Evolutionary conservation across 2,797 vertebrate genomes (phyloP), one percentile per base, ranked within the genome.

Genomic region (Tachyglossus aculeatus): DNA sequence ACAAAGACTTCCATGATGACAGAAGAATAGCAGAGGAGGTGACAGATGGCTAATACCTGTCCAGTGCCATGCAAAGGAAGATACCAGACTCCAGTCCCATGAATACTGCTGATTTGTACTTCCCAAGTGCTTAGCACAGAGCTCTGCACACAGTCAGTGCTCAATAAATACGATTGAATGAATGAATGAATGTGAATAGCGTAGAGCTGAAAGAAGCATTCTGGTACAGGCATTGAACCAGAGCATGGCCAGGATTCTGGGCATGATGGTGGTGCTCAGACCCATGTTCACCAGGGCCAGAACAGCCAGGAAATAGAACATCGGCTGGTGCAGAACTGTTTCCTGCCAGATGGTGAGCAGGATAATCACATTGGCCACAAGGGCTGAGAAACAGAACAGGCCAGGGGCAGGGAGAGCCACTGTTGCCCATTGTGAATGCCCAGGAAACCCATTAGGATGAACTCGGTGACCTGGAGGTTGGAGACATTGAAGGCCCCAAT

Each of bases 361-460:
- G 55, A 92, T 37, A 3, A 69, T 31, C 6, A 32, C 53, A 63
- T 93, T 93, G 40, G 80, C 88, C 2, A 77, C 9, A 13, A 92
- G 12, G 29, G 80, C 90, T 4, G 83, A 19, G 16, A 83, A 10
- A 68, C 90, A 34, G 88, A 85, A 80, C 90, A 48, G 13, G 31
- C 40, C 10, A 74, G 31, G 25, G 47, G 41, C 1, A 34, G 29
- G 3, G 64, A 48, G 16, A 67, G 29, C 15, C 39, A 40, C 16
- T 40, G 39, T 15, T 67, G 50, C 50, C 25, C 61, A 43, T 34
- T 54, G 33, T 78, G 71, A 78, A 93, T 88, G 18, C 91, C 92
- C 19, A 91, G 90, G 65, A 93, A 91, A 45, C 92, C 90, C 7
- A 86, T 60, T 1, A 93, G 84, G 7, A 86, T 25, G 55, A 93